phyloP scores from a whole-genome alignment of 2,113 vertebrate species.

The Perognathus longimembris region DNA sequence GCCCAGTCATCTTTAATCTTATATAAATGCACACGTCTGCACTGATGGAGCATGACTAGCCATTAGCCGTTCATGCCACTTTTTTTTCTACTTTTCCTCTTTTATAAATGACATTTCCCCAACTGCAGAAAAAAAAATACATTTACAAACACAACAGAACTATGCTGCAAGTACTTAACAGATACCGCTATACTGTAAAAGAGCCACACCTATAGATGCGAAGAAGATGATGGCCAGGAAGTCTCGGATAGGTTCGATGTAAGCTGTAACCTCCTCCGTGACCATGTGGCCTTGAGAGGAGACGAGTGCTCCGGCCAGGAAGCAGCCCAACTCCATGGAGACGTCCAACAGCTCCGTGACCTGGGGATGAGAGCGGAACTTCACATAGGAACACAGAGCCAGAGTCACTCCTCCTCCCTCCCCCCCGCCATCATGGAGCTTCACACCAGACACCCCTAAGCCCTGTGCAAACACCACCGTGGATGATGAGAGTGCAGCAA shows the following conservation, averaged over 20 bases:
- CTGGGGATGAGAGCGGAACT: slow-evolving; percentile 81
- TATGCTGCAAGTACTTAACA: not conserved
- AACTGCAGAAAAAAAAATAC: not conserved
- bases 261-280: slow-evolving; percentile 92
- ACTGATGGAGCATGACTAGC: not conserved
- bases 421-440: too few species aligned
- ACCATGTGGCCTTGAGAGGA: slow-evolving; percentile 97
- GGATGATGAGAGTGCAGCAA: not conserved
- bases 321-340: slow-evolving; percentile 99
- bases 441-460: not conserved
- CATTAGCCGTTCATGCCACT: too few species aligned
- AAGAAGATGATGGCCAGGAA: slow-evolving; percentile 99
- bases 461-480: not conserved
- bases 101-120: not conserved
- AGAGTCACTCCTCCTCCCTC: too few species aligned
- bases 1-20: not conserved
- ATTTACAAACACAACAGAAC: not conserved
- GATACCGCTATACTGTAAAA: accelerated
- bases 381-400: not conserved
- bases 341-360: slow-evolving; percentile 94
- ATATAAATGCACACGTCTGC: not conserved
- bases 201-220: slow-evolving; percentile 93
- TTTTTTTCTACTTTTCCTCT: not conserved
- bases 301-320: slow-evolving; percentile 95
- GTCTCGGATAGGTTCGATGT: slow-evolving; percentile 96